A percentile compares a stretch with the other conserved stretches of the same genome.
phyloP scores from a whole-genome alignment of 2,797 vertebrate species.

The Spondyliosoma cantharus region DNA sequence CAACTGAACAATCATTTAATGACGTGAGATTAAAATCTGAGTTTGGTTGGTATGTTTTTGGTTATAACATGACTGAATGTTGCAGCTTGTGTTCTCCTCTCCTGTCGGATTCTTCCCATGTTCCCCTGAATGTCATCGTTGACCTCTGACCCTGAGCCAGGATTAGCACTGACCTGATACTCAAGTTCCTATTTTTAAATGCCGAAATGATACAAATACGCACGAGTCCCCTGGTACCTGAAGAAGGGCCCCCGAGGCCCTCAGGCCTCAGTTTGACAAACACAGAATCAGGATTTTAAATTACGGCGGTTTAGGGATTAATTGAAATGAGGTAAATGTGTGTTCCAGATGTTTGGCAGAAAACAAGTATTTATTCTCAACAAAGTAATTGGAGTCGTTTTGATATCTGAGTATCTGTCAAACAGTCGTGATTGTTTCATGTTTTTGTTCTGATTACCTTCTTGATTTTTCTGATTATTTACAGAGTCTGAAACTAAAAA shows the following conservation, averaged over 20 bases:
- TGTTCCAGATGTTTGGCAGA: neutral
- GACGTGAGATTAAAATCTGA: neutral
- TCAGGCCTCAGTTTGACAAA: neutral
- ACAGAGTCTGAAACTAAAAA: slow-evolving; percentile 49
- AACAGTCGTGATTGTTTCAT: neutral
- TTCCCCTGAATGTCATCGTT: neutral
- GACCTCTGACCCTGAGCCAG: slow-evolving; percentile 46
- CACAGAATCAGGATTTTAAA: too few species aligned
- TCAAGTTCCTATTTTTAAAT: slow-evolving; percentile 29
- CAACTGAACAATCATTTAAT: neutral
- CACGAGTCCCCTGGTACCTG: neutral
- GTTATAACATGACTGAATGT: neutral
- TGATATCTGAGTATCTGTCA: neutral
- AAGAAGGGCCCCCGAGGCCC: neutral
- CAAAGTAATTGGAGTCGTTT: too few species aligned
- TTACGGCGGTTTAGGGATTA: neutral
- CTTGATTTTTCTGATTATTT: neutral
- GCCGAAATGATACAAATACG: slow-evolving; percentile 1
- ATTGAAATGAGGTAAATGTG: too few species aligned
- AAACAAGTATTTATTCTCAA: neutral
- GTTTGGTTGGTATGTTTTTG: neutral
- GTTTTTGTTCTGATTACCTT: neutral
- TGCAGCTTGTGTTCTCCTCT: neutral
- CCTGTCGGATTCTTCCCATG: neutral
- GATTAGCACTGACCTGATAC: slow-evolving; percentile 37